Evolutionary conservation across 2,888 invertebrate species (phyloP).

Genomic region (Glomeris marginata): DNA sequence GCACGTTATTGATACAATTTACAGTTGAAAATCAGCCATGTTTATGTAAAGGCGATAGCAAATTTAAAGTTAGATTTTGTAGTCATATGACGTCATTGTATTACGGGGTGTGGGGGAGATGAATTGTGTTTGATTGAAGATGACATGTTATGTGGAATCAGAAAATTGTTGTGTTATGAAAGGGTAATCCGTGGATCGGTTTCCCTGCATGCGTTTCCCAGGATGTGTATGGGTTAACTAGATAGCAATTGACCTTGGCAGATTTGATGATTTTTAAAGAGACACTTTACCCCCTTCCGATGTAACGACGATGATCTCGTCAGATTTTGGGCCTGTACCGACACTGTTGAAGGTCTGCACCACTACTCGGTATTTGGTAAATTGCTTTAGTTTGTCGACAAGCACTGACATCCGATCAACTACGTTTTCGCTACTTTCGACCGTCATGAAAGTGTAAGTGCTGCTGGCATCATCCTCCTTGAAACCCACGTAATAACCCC

Average conservation of each 20-base stretch:
- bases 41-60: not conserved
- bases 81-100: no score
- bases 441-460: slow-evolving; percentile 4
- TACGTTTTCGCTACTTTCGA: slow-evolving; percentile 1
- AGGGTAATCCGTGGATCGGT: no score
- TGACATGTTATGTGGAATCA: no score
- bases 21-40: not conserved
- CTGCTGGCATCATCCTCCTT: slow-evolving; percentile 2
- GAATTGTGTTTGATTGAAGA: no score
- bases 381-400: slow-evolving; percentile 2
- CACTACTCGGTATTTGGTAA: slow-evolving; percentile 6
- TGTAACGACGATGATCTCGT: slow-evolving; percentile 5
- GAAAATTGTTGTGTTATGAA: no score
- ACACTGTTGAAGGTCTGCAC: slow-evolving; percentile 10
- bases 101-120: no score
- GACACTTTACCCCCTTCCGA: slow-evolving; percentile 9
- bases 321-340: slow-evolving; percentile 9
- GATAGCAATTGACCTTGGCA: not conserved
- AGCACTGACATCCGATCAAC: not conserved
- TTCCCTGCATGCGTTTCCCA: no score
- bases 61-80: no score
- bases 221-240: no score
- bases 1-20: not conserved
- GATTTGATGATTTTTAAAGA: not conserved
- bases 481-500: slow-evolving; percentile 8